Conservation (phyloP, 1,140 invertebrate genomes). For the Phenacoccus solenopsis region DNA sequence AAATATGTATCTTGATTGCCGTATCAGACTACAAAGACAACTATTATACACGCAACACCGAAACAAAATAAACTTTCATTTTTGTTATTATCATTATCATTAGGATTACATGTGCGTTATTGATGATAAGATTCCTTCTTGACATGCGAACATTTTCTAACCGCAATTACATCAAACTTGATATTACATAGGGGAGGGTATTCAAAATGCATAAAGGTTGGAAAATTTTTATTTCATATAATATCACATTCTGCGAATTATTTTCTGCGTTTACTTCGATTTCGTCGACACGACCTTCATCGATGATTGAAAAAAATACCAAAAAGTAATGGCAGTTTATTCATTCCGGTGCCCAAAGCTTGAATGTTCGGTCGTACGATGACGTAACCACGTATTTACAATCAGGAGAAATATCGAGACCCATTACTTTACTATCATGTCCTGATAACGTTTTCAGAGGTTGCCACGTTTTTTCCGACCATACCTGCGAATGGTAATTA, state of each 20-base stretch:
- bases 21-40: constrained; percentile 10
- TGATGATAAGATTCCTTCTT: neutral
- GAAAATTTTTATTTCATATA: neutral
- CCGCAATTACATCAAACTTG: neutral
- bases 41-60: constrained; percentile 6
- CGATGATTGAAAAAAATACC: neutral
- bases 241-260: neutral
- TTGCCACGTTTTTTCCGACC: constrained; percentile 93
- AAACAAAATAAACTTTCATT: neutral
- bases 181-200: neutral
- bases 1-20: neutral
- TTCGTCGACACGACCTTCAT: neutral
- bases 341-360: constrained; percentile 82
- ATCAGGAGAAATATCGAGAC: constrained; percentile 73
- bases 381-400: constrained; percentile 82
- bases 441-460: constrained; percentile 85
- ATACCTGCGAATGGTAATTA: constrained; percentile 44
- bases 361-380: constrained; percentile 95
- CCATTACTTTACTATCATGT: constrained; percentile 93
- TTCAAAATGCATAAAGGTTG: neutral
- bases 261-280: neutral
- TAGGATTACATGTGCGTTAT: neutral
- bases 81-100: neutral
- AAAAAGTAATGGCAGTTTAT: constrained; percentile 23
- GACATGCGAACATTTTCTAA: neutral